Evolutionary conservation across 2,113 vertebrate genomes (phyloP).

Genomic region (Hippocampus mohnikei): DNA sequence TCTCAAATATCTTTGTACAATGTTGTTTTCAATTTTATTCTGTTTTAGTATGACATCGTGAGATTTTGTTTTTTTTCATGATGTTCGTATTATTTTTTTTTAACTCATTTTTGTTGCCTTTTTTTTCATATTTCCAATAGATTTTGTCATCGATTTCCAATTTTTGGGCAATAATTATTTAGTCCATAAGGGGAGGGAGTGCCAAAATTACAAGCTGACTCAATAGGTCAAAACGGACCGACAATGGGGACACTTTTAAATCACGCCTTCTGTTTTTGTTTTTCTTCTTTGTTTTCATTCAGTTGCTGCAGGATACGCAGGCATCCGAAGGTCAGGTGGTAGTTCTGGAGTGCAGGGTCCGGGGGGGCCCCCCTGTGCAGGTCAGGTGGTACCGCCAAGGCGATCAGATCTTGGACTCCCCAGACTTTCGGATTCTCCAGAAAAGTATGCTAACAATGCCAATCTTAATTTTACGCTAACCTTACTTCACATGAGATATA

Average conservation of each 20-base stretch:
- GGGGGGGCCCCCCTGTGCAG: conserved; percentile 79
- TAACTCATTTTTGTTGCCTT: no score
- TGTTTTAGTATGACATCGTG: no score
- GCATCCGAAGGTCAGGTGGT: conserved; percentile 91
- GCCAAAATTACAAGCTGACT: no score
- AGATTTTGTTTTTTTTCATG: no score
- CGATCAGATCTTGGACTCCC: conserved; percentile 90
- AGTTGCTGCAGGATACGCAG: conserved; percentile 85
- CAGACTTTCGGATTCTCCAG: conserved; percentile 93
- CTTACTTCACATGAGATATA: neutral
- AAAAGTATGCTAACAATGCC: conserved; percentile 81
- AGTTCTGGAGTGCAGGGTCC: conserved; percentile 91
- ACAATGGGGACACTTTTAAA: neutral
- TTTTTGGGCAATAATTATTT: no score
- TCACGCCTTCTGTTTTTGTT: neutral
- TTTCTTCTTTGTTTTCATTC: conserved; percentile 3
- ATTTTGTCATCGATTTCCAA: no score
- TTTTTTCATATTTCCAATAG: no score
- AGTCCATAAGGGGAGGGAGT: no score
- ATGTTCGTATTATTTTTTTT: no score
- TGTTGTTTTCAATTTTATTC: no score
- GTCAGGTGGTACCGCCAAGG: conserved; percentile 90
- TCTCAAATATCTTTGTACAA: no score
- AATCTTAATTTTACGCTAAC: neutral
- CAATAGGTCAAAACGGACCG: neutral